phyloP scores from a whole-genome alignment of 2,888 invertebrate genomes.

The Nephrotoma flavescens region DNA sequence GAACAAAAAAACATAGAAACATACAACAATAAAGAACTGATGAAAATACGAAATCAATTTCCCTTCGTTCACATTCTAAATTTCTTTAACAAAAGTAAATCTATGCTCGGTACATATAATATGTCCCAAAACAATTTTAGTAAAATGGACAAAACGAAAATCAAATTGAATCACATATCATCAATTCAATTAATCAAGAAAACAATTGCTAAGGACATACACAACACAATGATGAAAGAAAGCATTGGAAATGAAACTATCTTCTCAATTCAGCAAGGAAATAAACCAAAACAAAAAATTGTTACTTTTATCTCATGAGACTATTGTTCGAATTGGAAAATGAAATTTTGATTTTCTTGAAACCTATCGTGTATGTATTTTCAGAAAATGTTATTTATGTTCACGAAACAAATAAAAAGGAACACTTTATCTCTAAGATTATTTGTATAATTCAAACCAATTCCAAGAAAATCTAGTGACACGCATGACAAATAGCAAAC shows the following conservation, averaged over 20 bases:
- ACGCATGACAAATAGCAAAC: no score
- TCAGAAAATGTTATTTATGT: neutral
- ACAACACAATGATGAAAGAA: neutral
- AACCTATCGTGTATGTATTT: neutral
- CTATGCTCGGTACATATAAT: neutral
- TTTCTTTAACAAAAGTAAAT: neutral
- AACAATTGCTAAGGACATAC: neutral
- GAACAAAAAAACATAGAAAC: neutral
- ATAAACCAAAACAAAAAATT: neutral
- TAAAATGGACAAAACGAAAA: neutral
- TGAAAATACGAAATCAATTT: neutral
- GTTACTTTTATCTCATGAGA: neutral
- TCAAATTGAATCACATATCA: neutral
- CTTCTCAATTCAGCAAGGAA: neutral
- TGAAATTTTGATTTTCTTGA: neutral
- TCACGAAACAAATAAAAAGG: neutral
- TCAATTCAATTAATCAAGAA: neutral
- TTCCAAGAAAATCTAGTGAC: no score
- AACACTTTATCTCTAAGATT: no score
- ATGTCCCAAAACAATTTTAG: neutral
- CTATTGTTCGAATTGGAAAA: neutral
- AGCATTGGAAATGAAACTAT: neutral
- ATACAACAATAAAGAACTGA: neutral
- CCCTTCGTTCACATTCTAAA: neutral
- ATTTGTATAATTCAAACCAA: no score